Evolutionary conservation across 2,888 invertebrate species (phyloP), one percentile per base, ranked within the genome.

Genomic region (Diloba caeruleocephala): DNA sequence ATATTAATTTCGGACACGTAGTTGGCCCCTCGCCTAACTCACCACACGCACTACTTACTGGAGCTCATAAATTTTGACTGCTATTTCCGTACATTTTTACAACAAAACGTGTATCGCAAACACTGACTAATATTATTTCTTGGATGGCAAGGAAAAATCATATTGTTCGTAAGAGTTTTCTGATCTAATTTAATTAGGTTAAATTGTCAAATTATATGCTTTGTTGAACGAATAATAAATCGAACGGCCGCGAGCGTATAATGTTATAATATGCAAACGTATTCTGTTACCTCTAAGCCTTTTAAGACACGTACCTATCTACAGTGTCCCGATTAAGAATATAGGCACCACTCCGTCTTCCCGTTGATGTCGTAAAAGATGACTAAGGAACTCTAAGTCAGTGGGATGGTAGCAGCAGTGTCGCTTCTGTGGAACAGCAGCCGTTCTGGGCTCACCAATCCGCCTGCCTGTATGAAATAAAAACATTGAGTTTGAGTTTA

Each of bases 11-110:
- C 76, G 53, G 72, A 88, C 87, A 87, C 71, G 81, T 66, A 74
- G 79, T 89, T 91, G 91, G 90, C 91, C 57, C 61, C 51, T 70
- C 79, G 89, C 91, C 90, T 87, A 88, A 82, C 78, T 74, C 74
- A 78, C 79, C 67, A 68, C 78, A 77, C 78, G 81, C 74, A 80
- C 79, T 84, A 82, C 87, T 84, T 81, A 84, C 83, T 82, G 64
- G 69, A 81, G 71, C 76, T 82, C 79, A 88, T 88, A 88, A 87
- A 89, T 88, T 79, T 67, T 63, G 52, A 56, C 65, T 42, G 79
- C 81, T 88, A 89, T 88, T 89, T 87, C 76, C 75, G 83, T 80
- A 67, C 60, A 72, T 76, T 84, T 84, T 82, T 82, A 67, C 57
- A 56, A 39, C 56, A 75, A 71, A 74, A 70, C 63, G 64, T 74